A percentile compares a stretch with the other conserved stretches of the same genome.
phyloP scores from a whole-genome alignment of 2,113 vertebrate genomes.

The Castor canadensis region DNA sequence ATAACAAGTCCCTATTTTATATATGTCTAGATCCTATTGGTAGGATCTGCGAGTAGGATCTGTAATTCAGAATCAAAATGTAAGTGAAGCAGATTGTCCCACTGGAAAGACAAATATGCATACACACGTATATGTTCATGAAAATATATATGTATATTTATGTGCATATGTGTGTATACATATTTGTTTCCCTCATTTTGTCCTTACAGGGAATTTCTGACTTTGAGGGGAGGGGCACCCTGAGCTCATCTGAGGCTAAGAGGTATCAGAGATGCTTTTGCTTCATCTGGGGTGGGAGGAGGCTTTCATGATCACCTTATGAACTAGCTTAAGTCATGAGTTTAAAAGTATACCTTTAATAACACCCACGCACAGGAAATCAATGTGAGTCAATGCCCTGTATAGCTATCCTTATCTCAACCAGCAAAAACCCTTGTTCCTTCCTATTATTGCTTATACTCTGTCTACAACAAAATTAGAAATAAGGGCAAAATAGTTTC shows the following conservation, averaged over 20 bases:
- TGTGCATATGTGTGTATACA: too few species aligned
- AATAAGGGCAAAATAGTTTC: too few species aligned
- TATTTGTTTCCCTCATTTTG: not conserved
- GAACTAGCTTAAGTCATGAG: not conserved
- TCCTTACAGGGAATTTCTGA: not conserved
- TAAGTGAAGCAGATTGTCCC: not conserved
- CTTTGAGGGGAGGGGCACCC: not conserved
- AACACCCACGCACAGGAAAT: too few species aligned
- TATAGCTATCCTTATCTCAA: too few species aligned
- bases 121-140: too few species aligned
- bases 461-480: too few species aligned
- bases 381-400: too few species aligned
- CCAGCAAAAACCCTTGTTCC: too few species aligned
- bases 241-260: not conserved
- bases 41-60: not conserved
- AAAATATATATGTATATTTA: not conserved
- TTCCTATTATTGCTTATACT: too few species aligned
- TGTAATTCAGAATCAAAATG: conserved; percentile 11
- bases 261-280: not conserved
- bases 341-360: not conserved
- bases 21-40: not conserved
- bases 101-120: not conserved
- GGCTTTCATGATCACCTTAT: not conserved
- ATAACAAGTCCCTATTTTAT: not conserved
- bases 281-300: not conserved